Percentiles rank a stretch among this genome's conserved stretches.
Evolutionary conservation across 2,888 invertebrate genomes (phyloP).

Genomic region (Serrognathus titanus): DNA sequence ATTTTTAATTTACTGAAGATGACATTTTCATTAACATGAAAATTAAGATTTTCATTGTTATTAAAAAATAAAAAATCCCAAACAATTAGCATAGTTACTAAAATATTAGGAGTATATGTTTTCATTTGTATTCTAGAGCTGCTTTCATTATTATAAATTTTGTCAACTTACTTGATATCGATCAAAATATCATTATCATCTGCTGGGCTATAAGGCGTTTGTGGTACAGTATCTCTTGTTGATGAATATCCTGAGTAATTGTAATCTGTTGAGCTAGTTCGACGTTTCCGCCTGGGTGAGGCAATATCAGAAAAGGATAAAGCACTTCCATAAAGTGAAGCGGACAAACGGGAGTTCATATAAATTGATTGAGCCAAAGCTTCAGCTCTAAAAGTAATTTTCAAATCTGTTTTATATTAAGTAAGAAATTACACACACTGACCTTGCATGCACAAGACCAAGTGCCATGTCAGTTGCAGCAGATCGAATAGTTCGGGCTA

Average conservation of each 20-base stretch:
- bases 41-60: too few relatives aligned
- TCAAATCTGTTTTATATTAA: not conserved
- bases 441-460: slow-evolving; percentile 75
- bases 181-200: slow-evolving; percentile 41
- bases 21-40: too few relatives aligned
- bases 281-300: slow-evolving; percentile 52
- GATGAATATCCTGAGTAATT: slow-evolving; percentile 40
- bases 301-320: slow-evolving; percentile 43
- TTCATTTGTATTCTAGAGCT: too few relatives aligned
- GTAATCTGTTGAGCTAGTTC: slow-evolving; percentile 40
- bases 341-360: slow-evolving; percentile 55
- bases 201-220: slow-evolving; percentile 47
- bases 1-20: too few relatives aligned
- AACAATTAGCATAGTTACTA: too few relatives aligned
- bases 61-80: too few relatives aligned
- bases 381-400: slow-evolving; percentile 48
- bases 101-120: too few relatives aligned
- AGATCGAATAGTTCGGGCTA: slow-evolving; percentile 80
- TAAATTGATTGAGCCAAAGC: slow-evolving; percentile 57
- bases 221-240: slow-evolving; percentile 43
- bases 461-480: slow-evolving; percentile 94
- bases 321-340: slow-evolving; percentile 44
- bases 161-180: slow-evolving; percentile 36
- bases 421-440: slow-evolving; percentile 1
- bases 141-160: too few relatives aligned